Evolutionary conservation across 1,140 invertebrate species (phyloP), one percentile per base, ranked within the genome.

Genomic region (Drosophila kanapiae): DNA sequence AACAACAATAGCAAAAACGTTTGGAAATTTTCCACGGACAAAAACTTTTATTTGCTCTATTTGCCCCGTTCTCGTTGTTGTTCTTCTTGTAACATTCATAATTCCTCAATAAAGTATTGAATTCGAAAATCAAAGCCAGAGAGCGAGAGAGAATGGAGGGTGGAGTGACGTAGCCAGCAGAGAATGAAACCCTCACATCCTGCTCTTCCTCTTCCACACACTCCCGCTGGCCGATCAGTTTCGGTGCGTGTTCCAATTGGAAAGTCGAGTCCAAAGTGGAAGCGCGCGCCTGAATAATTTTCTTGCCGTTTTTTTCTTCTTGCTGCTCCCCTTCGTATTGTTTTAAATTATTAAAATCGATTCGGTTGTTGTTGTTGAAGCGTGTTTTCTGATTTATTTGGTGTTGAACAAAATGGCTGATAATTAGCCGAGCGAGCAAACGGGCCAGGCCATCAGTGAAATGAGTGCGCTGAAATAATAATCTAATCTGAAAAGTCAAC

Each of bases 21-120:
- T 70, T 84, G 77, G 77, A 85, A 83, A 83, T 83, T 83, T 84
- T 75, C 81, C 81, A 83, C 79, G 82, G 68, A 72, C 67, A 74
- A 60, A 71, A 43, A 43, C 29, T 51, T 58, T 58, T 72, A 58
- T 71, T 59, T 71, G 35, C 37, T 45, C 43, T 14, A 23, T 35
- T 42, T 27, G 35, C 11, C 45, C 5, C 11, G 16, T 37, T 35
- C 31, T 35, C 38, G 3, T 35, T 14, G 23, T 59, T 43, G 67
- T 53, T 47, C 56, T 74, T 81, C 49, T 74, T 65, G 56, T 78
- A 74, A 69, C 65, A 68, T 38, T 59, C 4, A 16, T 61, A 29
- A 45, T 40, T 49, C 35, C n/a, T 37, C 31, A 37, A 42, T 58
- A 59, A 67, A 75, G 59, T 58, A 71, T 63, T 80, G 60, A 33